Evolutionary conservation across 2,797 vertebrate genomes (phyloP).

Genomic region (Oophaga sylvatica): DNA sequence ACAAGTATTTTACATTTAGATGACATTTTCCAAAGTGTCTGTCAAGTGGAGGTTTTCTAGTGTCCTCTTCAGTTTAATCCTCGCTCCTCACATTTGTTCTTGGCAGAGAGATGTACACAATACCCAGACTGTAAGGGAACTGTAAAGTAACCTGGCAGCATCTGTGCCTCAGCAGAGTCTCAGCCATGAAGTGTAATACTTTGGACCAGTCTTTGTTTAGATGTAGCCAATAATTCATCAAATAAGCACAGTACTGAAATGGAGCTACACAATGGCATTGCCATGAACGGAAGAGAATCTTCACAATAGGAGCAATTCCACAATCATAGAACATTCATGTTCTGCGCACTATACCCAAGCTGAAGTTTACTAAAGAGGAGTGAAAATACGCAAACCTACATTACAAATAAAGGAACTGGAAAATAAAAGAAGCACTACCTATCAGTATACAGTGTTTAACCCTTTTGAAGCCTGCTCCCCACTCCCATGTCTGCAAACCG

Average conservation of each 20-base stretch:
- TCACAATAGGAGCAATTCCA: background rate
- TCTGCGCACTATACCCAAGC: background rate
- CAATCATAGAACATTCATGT: background rate
- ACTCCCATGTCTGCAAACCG: no score
- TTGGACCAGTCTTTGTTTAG: constrained; percentile 21
- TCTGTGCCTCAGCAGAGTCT: constrained; percentile 44
- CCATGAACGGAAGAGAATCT: background rate
- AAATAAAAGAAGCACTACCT: no score
- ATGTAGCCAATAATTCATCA: background rate
- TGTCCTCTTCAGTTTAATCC: background rate
- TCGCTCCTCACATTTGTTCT: constrained; percentile 27
- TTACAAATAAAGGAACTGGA: no score
- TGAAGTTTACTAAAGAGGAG: background rate
- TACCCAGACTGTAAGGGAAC: constrained; percentile 48
- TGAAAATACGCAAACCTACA: no score
- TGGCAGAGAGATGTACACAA: constrained; percentile 10
- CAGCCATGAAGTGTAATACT: constrained; percentile 28
- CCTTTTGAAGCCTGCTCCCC: no score
- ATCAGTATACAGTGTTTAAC: no score
- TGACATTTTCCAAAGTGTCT: background rate
- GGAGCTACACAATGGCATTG: background rate
- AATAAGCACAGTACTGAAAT: background rate
- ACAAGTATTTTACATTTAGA: background rate
- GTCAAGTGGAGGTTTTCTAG: constrained; percentile 1
- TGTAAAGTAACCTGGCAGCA: constrained; percentile 60